phyloP scores from a whole-genome alignment of 1,140 invertebrate genomes.

The Nautilus pompilius region DNA sequence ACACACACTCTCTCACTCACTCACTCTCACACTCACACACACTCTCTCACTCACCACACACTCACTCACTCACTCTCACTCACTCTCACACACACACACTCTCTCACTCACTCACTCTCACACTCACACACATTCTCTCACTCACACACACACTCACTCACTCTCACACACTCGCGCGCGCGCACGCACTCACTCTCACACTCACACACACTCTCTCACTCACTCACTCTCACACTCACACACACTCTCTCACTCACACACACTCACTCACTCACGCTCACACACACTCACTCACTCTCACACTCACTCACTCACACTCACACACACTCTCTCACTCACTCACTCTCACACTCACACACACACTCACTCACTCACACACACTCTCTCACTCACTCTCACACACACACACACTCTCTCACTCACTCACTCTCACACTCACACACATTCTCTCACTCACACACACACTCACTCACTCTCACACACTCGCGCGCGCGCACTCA shows the following conservation, averaged over 20 bases:
- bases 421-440: constrained; percentile 1
- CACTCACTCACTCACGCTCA: neutral
- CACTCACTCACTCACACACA: neutral
- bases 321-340: neutral
- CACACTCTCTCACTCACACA: constrained; percentile 3
- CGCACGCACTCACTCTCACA: too few relatives aligned
- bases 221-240: neutral
- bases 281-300: neutral
- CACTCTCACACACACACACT: neutral
- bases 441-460: neutral
- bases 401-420: constrained; percentile 1
- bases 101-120: constrained; percentile 12
- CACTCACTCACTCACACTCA: neutral
- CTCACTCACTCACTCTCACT: constrained; percentile 4
- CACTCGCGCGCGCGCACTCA: neutral
- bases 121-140: neutral
- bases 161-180: too few relatives aligned
- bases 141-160: neutral
- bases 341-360: neutral
- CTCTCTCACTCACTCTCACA: constrained; percentile 6
- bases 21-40: neutral
- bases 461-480: constrained; percentile 2
- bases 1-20: neutral
- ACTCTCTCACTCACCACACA: neutral
- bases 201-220: too few relatives aligned